Base-by-base conservation (phyloP, 2,797 vertebrate genomes). In the Peromyscus aztecus region DNA sequence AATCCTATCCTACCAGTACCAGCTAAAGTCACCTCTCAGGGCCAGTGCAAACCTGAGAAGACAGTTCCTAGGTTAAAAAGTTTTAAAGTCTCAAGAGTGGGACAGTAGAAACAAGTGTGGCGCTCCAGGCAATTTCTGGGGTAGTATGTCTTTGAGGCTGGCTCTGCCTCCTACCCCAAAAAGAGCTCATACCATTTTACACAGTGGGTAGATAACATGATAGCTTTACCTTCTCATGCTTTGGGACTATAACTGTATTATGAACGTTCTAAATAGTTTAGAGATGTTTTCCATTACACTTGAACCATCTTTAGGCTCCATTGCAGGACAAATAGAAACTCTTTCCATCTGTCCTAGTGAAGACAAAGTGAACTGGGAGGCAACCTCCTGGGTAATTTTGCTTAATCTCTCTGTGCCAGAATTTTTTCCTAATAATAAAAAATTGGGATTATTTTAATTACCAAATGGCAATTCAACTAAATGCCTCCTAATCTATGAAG, bases 231-330 rank as follows among this genome's bases (percentile, higher is more conserved):
- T 84, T 65, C 75, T 37, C 6, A 11, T n/a, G 34, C 19, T 14
- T 89, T 84, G 63, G 29, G 17, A 23, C 49, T 67, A 23, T 19
- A 13, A 49, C 7, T 0, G 67, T 61, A 93, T 67, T 85, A 76
- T 29, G 76, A 63, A 71, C 80, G 19, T 6, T 69, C n/a, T 83
- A 85, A 85, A 37, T 49, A 37, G 24, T 88, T 61, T 61, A 93
- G 27, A 21, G 31, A 4, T 1, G 55, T 92, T 80, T 46, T 31
- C 63, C 31, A 77, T 89, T 31, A 69, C 37, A 93, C 89, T n/a
- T n/a, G 34, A 63, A 80, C 81, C 43, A n/a, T 87, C 43, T 91
- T 49, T 73, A 73, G 43, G 6, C 52, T 82, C 73, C 67, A 71
- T 82, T 90, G 55, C 67, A 40, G 16, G n/a, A 43, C 84, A 69